These are phyloP conservation scores for Zelostemma sp. DNA, from an alignment of 1,140 invertebrate species.

Conservation along the genomic window DNA sequence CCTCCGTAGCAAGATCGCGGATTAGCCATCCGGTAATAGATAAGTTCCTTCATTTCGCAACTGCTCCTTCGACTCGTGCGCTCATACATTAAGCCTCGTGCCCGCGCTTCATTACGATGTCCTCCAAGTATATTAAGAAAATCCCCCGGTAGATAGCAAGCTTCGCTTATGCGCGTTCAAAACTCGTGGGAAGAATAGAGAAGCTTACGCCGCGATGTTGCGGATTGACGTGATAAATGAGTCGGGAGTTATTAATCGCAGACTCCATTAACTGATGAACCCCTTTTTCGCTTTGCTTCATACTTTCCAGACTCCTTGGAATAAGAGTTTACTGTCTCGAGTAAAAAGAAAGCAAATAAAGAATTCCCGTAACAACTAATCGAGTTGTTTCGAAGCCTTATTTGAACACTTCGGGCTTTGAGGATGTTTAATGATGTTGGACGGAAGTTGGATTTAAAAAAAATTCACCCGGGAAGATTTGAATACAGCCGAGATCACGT, in stretches of 20 bases:
- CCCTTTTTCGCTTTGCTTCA: constrained; percentile 10
- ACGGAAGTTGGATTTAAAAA: not conserved
- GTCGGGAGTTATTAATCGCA: constrained; percentile 59
- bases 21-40: not conserved
- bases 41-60: not conserved
- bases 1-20: not conserved
- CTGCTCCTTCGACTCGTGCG: not conserved
- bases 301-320: not conserved
- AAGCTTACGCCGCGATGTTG: constrained; percentile 37
- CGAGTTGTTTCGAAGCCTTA: not conserved
- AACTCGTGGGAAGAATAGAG: constrained; percentile 23
- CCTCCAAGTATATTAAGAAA: constrained; percentile 5
- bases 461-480: no score
- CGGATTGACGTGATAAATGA: constrained; percentile 61
- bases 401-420: not conserved
- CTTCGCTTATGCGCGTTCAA: not conserved
- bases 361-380: not conserved
- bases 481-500: constrained; percentile 11
- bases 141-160: not conserved
- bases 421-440: not conserved
- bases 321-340: not conserved
- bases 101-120: constrained; percentile 4
- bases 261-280: constrained; percentile 60
- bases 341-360: not conserved
- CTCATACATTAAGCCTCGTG: not conserved